Evolutionary conservation across 2,113 vertebrate genomes (phyloP).

Genomic region (Vicugna pacos): DNA sequence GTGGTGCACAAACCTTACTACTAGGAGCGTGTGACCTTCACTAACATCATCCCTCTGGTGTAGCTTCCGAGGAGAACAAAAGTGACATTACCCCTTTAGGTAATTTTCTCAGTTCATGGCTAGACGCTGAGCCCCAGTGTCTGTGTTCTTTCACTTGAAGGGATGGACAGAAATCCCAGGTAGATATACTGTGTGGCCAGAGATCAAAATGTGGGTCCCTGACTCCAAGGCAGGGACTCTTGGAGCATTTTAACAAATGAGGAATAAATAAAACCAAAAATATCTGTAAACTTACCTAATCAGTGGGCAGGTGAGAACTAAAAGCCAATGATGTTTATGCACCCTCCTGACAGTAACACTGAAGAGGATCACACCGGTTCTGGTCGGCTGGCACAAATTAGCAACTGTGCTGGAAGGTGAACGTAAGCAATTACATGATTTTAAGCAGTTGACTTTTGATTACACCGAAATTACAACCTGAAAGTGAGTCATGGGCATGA

Average conservation of each 20-base stretch:
- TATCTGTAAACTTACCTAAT: not conserved
- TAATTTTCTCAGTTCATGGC: not conserved
- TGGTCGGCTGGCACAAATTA: slow-evolving; percentile 4
- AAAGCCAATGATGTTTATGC: not conserved
- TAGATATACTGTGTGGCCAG: not conserved
- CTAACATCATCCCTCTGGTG: not conserved
- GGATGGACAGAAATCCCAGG: not conserved
- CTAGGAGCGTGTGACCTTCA: no score
- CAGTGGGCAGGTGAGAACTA: not conserved
- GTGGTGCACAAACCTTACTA: not conserved
- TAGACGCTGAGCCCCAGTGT: not conserved
- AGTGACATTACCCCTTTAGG: not conserved
- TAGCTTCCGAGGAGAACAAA: not conserved
- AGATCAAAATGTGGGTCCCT: not conserved
- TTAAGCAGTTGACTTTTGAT: slow-evolving; percentile 53
- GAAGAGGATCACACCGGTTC: not conserved
- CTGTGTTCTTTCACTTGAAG: not conserved
- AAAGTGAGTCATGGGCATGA: slow-evolving; percentile 1
- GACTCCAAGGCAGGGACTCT: not conserved
- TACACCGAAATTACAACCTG: slow-evolving; percentile 49
- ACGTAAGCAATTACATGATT: slow-evolving; percentile 38
- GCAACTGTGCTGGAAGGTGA: slow-evolving; percentile 51
- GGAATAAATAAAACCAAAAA: not conserved
- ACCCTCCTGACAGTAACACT: not conserved
- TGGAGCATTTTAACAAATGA: not conserved